Conservation (phyloP, 2,888 invertebrate species). For the Tetragonula carbonaria region DNA sequence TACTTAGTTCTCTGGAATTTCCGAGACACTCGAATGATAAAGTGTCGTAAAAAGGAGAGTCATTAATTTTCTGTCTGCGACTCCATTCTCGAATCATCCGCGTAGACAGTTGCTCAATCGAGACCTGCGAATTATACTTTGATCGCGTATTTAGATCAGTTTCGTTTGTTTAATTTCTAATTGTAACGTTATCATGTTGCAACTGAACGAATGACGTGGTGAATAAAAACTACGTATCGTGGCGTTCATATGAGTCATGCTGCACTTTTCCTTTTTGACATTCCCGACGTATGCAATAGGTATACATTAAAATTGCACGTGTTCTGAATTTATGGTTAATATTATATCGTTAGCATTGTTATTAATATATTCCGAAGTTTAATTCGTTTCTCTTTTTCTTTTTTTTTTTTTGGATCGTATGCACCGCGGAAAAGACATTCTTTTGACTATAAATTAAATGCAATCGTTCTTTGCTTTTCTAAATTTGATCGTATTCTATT, state of each 20-base stretch:
- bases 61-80: constrained; percentile 14
- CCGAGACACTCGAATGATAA: no score
- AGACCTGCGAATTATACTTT: background rate
- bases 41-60: background rate
- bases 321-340: background rate
- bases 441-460: background rate
- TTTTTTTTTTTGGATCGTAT: background rate
- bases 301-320: background rate
- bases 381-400: background rate
- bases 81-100: background rate
- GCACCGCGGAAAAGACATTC: background rate
- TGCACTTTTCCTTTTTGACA: background rate
- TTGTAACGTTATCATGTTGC: constrained; percentile 1
- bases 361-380: background rate
- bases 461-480: no score
- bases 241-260: background rate
- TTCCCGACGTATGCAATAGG: background rate
- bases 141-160: background rate
- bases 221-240: background rate
- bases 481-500: background rate
- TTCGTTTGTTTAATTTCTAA: background rate
- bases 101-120: background rate
- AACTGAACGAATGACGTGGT: background rate
- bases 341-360: background rate
- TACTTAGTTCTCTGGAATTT: background rate